These are phyloP conservation scores for Podotricha telesiphe DNA, from an alignment of 2,888 invertebrate species.

Conservation along the genomic window DNA sequence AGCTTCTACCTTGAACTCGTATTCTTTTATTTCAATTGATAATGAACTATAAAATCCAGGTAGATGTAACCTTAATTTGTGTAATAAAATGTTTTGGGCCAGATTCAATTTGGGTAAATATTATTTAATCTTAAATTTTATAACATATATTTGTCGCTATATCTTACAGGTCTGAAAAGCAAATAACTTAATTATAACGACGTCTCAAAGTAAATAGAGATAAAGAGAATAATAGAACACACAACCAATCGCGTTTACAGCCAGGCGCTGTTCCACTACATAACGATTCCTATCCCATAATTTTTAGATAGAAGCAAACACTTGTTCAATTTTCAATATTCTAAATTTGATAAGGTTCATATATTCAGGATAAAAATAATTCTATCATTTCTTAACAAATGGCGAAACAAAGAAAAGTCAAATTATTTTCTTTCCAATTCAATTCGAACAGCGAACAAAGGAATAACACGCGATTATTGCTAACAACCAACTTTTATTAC, in stretches of 20 bases:
- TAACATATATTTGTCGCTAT: too few species aligned
- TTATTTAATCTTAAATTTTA: neutral
- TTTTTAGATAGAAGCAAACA: too few species aligned
- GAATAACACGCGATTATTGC: conserved; percentile 32
- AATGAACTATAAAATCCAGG: conserved; percentile 23
- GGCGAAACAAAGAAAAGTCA: conserved; percentile 5
- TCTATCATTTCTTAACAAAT: neutral
- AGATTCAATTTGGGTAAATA: conserved; percentile 25
- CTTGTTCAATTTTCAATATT: neutral
- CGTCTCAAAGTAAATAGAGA: too few species aligned
- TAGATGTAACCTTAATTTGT: conserved; percentile 1
- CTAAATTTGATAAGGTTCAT: too few species aligned
- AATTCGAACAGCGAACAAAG: neutral
- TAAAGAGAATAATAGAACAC: too few species aligned
- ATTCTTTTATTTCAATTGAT: conserved; percentile 6
- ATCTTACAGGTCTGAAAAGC: too few species aligned
- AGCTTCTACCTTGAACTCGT: conserved; percentile 9
- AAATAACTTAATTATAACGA: too few species aligned
- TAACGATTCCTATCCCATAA: too few species aligned
- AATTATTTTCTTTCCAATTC: conserved; percentile 16
- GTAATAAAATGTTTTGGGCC: conserved; percentile 28
- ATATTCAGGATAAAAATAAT: neutral
- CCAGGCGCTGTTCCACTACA: too few species aligned
- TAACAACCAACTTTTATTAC: conserved; percentile 30
- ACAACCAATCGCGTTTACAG: too few species aligned